Evolutionary conservation across 2,113 vertebrate genomes (phyloP).

Genomic region (Puma concolor): DNA sequence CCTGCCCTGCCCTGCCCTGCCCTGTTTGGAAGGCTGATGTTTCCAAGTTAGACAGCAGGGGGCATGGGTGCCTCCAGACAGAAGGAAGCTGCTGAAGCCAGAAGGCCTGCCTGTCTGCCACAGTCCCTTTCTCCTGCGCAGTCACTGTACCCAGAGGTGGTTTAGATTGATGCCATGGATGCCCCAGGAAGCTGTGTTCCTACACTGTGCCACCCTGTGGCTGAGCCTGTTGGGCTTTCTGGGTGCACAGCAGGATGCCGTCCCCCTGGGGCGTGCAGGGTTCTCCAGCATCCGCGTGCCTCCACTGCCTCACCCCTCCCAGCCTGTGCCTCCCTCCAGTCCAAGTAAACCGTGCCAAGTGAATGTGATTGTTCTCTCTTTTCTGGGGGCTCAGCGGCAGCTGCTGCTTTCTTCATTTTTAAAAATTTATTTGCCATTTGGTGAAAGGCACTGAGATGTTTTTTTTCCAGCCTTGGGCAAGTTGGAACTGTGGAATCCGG

Average conservation of each 20-base stretch:
- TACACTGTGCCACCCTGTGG: background rate
- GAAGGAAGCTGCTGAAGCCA: constrained; percentile 26
- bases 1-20: background rate
- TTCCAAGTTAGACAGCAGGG: constrained; percentile 66
- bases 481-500: constrained; percentile 47
- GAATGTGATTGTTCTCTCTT: constrained; percentile 17
- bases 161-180: background rate
- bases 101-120: background rate
- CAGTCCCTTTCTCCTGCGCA: background rate
- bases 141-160: background rate
- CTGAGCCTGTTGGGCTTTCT: background rate
- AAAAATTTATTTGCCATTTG: constrained; percentile 54
- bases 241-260: background rate
- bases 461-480: constrained; percentile 28
- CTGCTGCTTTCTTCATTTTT: constrained; percentile 54
- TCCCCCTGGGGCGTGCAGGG: background rate
- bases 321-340: background rate
- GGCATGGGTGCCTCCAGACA: constrained; percentile 21
- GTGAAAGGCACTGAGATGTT: background rate
- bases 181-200: background rate
- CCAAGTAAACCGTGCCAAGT: background rate
- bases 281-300: background rate
- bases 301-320: background rate
- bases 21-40: background rate
- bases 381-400: background rate